Base-by-base conservation (phyloP, 2,113 vertebrate genomes). In the Percopsis transmontana region DNA sequence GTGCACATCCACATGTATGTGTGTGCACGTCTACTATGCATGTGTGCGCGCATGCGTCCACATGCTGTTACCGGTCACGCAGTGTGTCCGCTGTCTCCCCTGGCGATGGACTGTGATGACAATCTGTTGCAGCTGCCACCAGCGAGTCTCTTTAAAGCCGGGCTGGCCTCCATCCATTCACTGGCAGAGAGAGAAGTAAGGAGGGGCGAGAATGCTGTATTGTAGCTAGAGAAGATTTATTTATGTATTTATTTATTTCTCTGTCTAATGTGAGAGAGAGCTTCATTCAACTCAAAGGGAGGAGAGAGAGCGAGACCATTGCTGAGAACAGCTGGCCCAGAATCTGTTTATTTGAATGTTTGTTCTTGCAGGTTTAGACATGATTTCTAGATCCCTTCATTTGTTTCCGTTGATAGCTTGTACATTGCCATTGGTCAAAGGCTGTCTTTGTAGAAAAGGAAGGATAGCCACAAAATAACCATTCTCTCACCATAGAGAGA, bases 101-200 rank as follows among this genome's bases (percentile, higher is more conserved):
- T 73, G 71, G 65, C 52, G 80, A 86, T 76, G 66, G 70, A 66
- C 66, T 70, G 50, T 68, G 76, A 74, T 78, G 58, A 39, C 79
- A 70, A 67, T 82, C 70, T 77, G 76, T 74, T 76, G 76, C 78
- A 77, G 44, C 54, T 70, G 72, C 59, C 57, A 78, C 65, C 33
- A 68, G 58, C 62, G 66, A 48, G 62, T 78, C 62, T 79, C 72
- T 76, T 68, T 14, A 15, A 5, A n/a, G 2, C 8, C 15, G n/a
- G 4, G 7, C 42, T 14, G 11, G 11, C 12, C 15, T 10, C 15
- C 42, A 45, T 13, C 3, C 42, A 45, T 10, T 18, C 47, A 50
- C 3, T n/a, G 16, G 7, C 47, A 15, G 12, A n/a, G 15, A 50
- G 18, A 3, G n/a, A 8, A 20, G 15, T 0, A 50, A 5, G 47